These are phyloP conservation scores for Indri indri DNA, from an alignment of 2,113 vertebrate species.

Conservation along the genomic window DNA sequence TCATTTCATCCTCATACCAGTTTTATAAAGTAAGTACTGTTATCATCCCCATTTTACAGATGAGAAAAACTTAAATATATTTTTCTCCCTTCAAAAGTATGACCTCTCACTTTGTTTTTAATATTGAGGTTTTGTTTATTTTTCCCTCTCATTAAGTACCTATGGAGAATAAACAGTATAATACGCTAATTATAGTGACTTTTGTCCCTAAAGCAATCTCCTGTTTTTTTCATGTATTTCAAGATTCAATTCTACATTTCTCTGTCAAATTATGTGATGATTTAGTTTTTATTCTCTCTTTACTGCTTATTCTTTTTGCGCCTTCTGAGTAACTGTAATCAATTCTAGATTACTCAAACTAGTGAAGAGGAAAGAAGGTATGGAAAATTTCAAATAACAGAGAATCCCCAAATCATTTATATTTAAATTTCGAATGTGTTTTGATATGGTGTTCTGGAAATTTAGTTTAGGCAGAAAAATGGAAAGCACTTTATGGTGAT, in stretches of 20 bases:
- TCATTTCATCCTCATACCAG: background rate
- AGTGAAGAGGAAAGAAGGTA: constrained; percentile 14
- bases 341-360: constrained; percentile 31
- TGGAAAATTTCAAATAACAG: constrained; percentile 14
- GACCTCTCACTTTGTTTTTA: background rate
- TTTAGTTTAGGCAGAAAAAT: constrained; percentile 25
- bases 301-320: background rate
- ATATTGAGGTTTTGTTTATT: background rate
- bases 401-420: constrained; percentile 17
- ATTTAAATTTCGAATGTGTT: constrained; percentile 31
- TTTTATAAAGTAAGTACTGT: background rate
- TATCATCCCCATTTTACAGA: background rate
- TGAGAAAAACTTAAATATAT: background rate
- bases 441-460: background rate
- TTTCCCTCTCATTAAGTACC: background rate
- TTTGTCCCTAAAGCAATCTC: background rate
- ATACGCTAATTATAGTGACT: background rate
- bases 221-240: background rate
- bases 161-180: background rate
- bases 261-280: background rate
- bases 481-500: constrained; percentile 22
- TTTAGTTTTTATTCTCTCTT: constrained; percentile 31
- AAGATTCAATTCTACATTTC: constrained; percentile 18
- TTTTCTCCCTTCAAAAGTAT: background rate
- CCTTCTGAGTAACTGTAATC: constrained; percentile 39